phyloP scores from a whole-genome alignment of 2,888 invertebrate species.

The Drosophila nigricruria region DNA sequence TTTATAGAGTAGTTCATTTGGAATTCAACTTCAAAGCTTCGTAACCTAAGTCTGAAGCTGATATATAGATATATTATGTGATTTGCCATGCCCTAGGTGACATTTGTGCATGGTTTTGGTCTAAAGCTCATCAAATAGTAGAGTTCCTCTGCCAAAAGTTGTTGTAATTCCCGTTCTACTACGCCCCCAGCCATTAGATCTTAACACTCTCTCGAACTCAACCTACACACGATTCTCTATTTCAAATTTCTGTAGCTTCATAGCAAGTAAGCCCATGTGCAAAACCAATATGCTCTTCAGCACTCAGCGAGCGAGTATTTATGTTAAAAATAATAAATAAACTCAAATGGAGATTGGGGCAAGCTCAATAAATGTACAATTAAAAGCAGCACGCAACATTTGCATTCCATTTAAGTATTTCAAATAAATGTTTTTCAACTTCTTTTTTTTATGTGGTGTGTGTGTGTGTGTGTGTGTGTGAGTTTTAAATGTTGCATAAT shows the following conservation, averaged over 20 bases:
- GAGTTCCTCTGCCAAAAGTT: too few species aligned
- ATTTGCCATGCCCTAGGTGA: too few species aligned
- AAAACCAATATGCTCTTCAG: neutral
- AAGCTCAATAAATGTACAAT: constrained; percentile 18
- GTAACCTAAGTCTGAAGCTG: too few species aligned
- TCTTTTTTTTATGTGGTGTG: neutral
- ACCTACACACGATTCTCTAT: neutral
- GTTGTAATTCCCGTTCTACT: neutral
- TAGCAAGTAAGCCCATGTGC: neutral
- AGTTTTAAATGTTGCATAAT: constrained; percentile 30
- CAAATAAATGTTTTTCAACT: constrained; percentile 16
- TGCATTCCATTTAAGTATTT: constrained; percentile 24
- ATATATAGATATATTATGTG: too few species aligned
- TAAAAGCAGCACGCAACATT: constrained; percentile 37
- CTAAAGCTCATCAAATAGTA: too few species aligned
- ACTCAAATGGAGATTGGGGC: neutral
- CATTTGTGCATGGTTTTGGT: too few species aligned
- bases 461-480: constrained; percentile 6
- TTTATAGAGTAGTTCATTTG: too few species aligned
- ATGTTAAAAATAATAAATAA: neutral
- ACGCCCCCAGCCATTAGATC: too few species aligned
- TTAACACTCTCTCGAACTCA: too few species aligned
- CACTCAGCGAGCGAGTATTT: neutral
- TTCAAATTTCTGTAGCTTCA: neutral
- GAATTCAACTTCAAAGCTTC: too few species aligned